Evolutionary conservation across 2,888 invertebrate species (phyloP), one percentile per base, ranked within the genome.

Genomic region (Apamea crenata): DNA sequence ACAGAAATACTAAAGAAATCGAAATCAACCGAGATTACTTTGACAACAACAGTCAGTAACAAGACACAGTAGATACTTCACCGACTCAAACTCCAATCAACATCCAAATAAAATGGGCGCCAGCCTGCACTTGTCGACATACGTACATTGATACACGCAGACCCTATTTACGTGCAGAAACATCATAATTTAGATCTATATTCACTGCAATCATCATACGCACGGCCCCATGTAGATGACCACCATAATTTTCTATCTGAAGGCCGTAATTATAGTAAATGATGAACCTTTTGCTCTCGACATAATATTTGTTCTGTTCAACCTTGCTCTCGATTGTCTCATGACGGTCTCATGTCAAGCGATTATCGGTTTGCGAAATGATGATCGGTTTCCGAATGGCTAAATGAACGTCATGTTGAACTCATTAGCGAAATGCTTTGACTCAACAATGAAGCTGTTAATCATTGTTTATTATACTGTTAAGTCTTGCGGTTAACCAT

Each of bases 301-400:
- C 68, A 81, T 90, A 89, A 91, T 91, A 92, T 92, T 90, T 87
- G 88, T 89, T 83, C 75, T 81, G 71, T 59, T 82, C 90, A 96
- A 93, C 96, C 96, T 96, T 95, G 96, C 89, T 95, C 96, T 88
- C 92, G 91, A 93, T 96, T 93, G 93, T 93, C 91, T 92, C 92
- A 91, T 91, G 71, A 12, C n/a, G 61, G 71, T 71, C n/a, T 71
- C n/a, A 36, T 77, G 91, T 89, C 53, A 85, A 47, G 44, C 29
- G 93, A 84, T 88, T 87, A 92, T 91, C 86, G 83, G 91, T 93
- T 92, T 91, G 91, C 91, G 90, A 92, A 93, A 79, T 77, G 77
- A 83, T 78, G 81, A 87, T 82, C 59, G 76, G 53, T 76, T 78
- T 79, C n/a, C 40, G 40, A 87, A 70, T 61, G 72, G 16, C 29